Percentiles rank a stretch among this genome's conserved stretches.
Evolutionary conservation across 2,113 vertebrate genomes (phyloP).

Genomic region (Gnathonemus longibarbis): DNA sequence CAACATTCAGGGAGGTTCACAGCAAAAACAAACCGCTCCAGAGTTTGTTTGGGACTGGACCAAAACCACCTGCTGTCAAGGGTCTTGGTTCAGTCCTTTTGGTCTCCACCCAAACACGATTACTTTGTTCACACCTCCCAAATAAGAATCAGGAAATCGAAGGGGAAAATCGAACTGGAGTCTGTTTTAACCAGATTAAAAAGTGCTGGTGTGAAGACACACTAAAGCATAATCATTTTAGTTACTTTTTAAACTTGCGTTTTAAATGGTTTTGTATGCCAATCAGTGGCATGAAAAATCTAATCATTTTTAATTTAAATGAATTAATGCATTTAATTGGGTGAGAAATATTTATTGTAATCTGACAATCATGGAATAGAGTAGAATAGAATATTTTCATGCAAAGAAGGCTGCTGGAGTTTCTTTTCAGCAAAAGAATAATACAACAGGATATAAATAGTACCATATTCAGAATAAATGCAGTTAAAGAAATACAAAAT

Average conservation of each 20-base stretch:
- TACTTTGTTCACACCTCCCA: not conserved
- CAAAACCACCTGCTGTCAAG: not conserved
- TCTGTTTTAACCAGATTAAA: not conserved
- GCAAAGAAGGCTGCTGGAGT: not conserved
- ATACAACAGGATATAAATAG: not conserved
- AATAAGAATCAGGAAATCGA: not conserved
- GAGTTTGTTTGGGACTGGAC: not conserved
- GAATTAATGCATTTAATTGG: not conserved
- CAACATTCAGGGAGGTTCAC: not conserved
- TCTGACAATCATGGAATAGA: not conserved
- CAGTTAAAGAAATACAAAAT: not conserved
- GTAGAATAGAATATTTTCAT: not conserved
- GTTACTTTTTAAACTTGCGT: not conserved
- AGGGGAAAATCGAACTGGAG: not conserved
- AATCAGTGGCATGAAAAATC: not conserved
- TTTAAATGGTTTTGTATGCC: not conserved
- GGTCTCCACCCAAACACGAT: not conserved
- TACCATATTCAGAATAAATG: not conserved
- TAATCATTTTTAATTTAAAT: not conserved
- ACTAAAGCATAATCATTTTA: not conserved
- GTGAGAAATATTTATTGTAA: not conserved
- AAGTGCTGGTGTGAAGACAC: not conserved
- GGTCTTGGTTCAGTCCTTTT: not conserved
- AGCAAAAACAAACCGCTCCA: not conserved
- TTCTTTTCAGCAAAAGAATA: not conserved